phyloP scores from a whole-genome alignment of 2,888 invertebrate genomes.

The Cephus rjabovi region DNA sequence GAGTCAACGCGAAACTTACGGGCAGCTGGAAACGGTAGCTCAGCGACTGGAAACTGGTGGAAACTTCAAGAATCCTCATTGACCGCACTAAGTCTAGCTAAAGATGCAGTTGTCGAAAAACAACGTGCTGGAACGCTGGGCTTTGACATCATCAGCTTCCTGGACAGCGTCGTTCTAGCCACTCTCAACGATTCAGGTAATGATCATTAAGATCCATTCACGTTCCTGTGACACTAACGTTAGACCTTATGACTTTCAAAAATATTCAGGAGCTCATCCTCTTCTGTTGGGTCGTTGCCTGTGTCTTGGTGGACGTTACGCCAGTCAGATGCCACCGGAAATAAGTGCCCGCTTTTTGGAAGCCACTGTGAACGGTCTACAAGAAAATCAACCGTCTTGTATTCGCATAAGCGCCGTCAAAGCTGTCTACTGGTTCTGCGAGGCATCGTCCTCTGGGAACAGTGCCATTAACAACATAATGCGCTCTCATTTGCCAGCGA shows the following conservation, averaged over 20 bases:
- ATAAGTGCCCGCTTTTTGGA: slow-evolving; percentile 67
- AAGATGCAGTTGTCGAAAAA: slow-evolving; percentile 66
- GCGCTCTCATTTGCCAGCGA: slow-evolving; percentile 53
- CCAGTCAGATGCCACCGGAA: slow-evolving; percentile 67
- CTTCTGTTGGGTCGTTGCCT: slow-evolving; percentile 71
- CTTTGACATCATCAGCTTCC: slow-evolving; percentile 60
- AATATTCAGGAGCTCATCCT: slow-evolving; percentile 61
- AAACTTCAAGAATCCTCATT: slow-evolving; percentile 76
- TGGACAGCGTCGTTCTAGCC: slow-evolving; percentile 68
- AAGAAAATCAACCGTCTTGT: slow-evolving; percentile 68
- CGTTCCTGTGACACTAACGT: no score
- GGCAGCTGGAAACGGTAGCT: slow-evolving; percentile 51
- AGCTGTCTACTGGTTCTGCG: slow-evolving; percentile 67
- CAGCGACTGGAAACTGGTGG: slow-evolving; percentile 70
- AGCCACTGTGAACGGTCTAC: slow-evolving; percentile 70
- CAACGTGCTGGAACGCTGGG: slow-evolving; percentile 49
- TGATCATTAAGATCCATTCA: neutral
- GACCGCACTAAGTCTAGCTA: slow-evolving; percentile 72
- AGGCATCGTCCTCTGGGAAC: slow-evolving; percentile 43
- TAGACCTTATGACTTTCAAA: neutral
- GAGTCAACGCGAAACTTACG: slow-evolving; percentile 70
- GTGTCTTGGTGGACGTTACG: slow-evolving; percentile 70
- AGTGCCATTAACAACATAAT: slow-evolving; percentile 46
- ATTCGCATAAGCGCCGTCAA: slow-evolving; percentile 70
- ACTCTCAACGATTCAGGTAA: slow-evolving; percentile 67